These are phyloP conservation scores for Aulostomus chinensis DNA, from an alignment of 2,797 vertebrate species.

Conservation along the genomic window DNA sequence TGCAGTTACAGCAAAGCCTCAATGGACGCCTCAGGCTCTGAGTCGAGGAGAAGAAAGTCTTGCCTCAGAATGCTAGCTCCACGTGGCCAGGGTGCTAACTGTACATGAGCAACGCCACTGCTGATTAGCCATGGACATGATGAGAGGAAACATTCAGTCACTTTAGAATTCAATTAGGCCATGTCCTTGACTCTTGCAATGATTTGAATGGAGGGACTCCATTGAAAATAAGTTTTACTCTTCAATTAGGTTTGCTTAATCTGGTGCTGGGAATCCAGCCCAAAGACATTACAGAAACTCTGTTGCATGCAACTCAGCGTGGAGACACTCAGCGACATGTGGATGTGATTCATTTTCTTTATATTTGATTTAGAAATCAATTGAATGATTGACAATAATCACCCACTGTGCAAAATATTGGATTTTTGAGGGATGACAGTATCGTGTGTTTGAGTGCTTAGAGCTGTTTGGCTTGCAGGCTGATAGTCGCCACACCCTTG, in stretches of 20 bases:
- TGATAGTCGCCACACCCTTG: constrained; percentile 60
- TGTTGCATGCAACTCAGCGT: constrained; percentile 26
- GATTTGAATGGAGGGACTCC: constrained; percentile 49
- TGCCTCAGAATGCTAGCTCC: constrained; percentile 38
- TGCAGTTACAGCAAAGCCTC: constrained; percentile 69
- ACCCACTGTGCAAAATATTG: constrained; percentile 37
- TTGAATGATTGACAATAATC: constrained; percentile 53
- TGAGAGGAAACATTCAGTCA: constrained; percentile 76
- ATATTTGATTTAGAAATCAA: constrained; percentile 51
- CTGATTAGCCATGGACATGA: constrained; percentile 64
- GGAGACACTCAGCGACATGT: constrained; percentile 20
- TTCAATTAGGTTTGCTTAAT: constrained; percentile 61
- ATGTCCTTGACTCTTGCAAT: constrained; percentile 42
- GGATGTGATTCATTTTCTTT: constrained; percentile 37
- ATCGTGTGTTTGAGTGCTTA: constrained; percentile 49
- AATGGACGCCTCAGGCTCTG: constrained; percentile 52
- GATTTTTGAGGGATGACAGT: constrained; percentile 52
- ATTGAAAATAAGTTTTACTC: constrained; percentile 49
- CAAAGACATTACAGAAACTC: constrained; percentile 32
- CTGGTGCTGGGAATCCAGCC: constrained; percentile 52
- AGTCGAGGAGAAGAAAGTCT: constrained; percentile 58
- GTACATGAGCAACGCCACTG: constrained; percentile 54
- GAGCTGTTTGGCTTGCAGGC: constrained; percentile 53
- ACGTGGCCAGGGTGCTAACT: constrained; percentile 55
- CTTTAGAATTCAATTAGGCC: constrained; percentile 57